Evolutionary conservation across 2,797 vertebrate species (phyloP).

Genomic region (Falco columbarius): DNA sequence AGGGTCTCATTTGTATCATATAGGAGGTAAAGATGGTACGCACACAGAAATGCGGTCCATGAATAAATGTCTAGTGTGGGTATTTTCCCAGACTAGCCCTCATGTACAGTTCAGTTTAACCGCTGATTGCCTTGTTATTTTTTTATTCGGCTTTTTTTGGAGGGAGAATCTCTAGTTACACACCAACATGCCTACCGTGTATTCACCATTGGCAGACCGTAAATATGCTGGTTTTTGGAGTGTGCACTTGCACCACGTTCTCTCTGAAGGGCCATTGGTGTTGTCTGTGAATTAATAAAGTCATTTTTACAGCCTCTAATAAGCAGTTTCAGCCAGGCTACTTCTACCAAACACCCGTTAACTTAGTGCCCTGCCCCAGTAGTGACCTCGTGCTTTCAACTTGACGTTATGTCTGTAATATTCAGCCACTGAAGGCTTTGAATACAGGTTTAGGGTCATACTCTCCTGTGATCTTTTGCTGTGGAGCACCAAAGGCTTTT

Average conservation of each 20-base stretch:
- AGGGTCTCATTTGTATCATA: neutral
- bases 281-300: neutral
- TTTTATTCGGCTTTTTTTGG: constrained; percentile 38
- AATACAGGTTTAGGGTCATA: neutral
- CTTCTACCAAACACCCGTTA: neutral
- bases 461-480: neutral
- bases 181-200: constrained; percentile 4
- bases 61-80: neutral
- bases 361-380: neutral
- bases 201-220: neutral
- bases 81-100: constrained; percentile 5
- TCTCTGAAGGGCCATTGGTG: neutral
- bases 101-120: constrained; percentile 34
- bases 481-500: constrained; percentile 39
- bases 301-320: neutral
- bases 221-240: neutral
- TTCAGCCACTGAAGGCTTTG: neutral
- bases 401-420: neutral
- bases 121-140: constrained; percentile 68
- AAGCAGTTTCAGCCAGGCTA: neutral
- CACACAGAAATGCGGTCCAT: neutral
- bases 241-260: neutral
- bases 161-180: constrained; percentile 9
- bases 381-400: neutral
- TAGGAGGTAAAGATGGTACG: neutral